phyloP scores from a whole-genome alignment of 2,888 invertebrate genomes.

The Allolobophora icterica region DNA sequence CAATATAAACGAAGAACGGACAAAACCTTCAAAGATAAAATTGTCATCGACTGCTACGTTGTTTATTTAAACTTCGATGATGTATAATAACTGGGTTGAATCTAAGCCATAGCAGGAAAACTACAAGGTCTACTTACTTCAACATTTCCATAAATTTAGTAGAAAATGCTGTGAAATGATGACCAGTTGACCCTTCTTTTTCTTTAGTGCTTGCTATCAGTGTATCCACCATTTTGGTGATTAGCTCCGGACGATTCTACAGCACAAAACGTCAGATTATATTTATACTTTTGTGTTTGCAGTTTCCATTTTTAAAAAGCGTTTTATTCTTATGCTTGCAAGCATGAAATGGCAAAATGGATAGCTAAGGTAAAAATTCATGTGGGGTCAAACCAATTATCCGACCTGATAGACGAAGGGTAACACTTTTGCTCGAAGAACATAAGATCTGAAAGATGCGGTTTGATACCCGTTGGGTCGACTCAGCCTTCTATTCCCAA shows the following conservation, averaged over 20 bases:
- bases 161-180: conserved; percentile 26
- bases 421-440: too few relatives aligned
- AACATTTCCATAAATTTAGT: conserved; percentile 33
- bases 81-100: background rate
- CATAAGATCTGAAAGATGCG: too few relatives aligned
- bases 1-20: too few relatives aligned
- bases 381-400: too few relatives aligned
- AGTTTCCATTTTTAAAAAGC: background rate
- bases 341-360: background rate
- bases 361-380: too few relatives aligned
- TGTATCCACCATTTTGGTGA: background rate
- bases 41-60: too few relatives aligned
- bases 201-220: background rate
- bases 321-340: background rate
- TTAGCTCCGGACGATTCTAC: background rate
- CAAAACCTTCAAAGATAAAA: too few relatives aligned
- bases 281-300: background rate
- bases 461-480: too few relatives aligned
- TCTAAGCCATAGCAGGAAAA: background rate
- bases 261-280: background rate
- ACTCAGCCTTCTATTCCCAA: too few relatives aligned
- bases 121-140: conserved; percentile 19
- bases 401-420: too few relatives aligned
- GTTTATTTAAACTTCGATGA: background rate
- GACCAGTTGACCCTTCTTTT: background rate